Evolutionary conservation across 2,797 vertebrate species (phyloP).

Genomic region (Gila robusta): DNA sequence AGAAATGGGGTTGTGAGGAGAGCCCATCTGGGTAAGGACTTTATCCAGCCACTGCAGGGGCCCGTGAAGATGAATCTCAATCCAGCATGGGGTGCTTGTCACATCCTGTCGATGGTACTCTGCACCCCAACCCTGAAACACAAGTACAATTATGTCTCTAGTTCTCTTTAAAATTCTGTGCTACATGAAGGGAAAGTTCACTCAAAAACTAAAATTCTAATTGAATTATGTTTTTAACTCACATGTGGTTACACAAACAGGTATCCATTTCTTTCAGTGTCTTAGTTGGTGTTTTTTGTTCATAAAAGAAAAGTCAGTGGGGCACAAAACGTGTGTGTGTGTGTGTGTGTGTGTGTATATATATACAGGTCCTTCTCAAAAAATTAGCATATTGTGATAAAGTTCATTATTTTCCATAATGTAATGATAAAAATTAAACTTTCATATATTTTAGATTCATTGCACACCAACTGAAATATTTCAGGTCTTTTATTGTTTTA

Average conservation of each 20-base stretch:
- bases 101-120: conserved; percentile 99
- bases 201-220: background rate
- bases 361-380: no score
- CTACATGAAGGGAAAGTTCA: background rate
- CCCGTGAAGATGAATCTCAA: conserved; percentile 97
- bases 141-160: background rate
- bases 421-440: no score
- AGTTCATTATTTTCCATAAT: no score
- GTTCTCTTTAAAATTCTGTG: background rate
- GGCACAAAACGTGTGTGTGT: no score
- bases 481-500: no score
- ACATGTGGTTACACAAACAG: background rate
- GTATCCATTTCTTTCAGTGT: background rate
- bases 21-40: conserved; percentile 99
- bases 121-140: conserved; percentile 96
- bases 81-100: conserved; percentile 99
- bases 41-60: conserved; percentile 99
- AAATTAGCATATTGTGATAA: no score
- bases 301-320: background rate
- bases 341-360: no score
- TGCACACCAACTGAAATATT: no score
- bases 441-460: no score
- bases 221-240: background rate
- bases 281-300: background rate
- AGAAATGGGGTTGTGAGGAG: conserved; percentile 97